These are phyloP conservation scores for Pluvialis apricaria DNA, from an alignment of 2,113 vertebrate genomes.

Conservation along the genomic window DNA sequence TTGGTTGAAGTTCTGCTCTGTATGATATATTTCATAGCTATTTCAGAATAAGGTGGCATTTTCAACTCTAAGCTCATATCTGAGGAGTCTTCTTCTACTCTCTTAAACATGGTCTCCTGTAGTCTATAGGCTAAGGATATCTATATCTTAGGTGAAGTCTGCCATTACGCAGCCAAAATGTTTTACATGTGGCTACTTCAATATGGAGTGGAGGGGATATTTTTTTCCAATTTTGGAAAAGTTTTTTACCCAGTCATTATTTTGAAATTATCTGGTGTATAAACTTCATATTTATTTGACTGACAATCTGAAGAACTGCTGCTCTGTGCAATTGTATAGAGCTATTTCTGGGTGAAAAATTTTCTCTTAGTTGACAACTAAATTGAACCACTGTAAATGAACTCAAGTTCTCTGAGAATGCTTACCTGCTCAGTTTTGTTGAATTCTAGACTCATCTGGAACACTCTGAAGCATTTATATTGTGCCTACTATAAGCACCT, in stretches of 20 bases:
- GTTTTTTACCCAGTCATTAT: neutral
- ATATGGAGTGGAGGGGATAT: neutral
- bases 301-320: neutral
- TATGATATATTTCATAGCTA: neutral
- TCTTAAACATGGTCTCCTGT: neutral
- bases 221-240: neutral
- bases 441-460: neutral
- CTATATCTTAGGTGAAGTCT: neutral
- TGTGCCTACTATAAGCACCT: neutral
- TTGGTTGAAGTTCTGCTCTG: neutral
- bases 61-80: neutral
- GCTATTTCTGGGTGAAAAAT: neutral
- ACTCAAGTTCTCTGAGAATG: neutral
- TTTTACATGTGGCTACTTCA: neutral
- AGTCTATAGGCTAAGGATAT: neutral
- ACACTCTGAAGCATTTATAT: neutral
- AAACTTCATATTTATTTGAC: neutral
- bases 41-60: neutral
- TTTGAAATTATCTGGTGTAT: neutral
- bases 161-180: neutral
- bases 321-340: neutral
- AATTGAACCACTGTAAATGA: neutral
- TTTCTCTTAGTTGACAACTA: neutral
- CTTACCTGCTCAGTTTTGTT: neutral
- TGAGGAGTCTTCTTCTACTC: neutral